Base-by-base conservation (phyloP, 2,797 vertebrate genomes). In the Scolopax bukidnonensis region DNA sequence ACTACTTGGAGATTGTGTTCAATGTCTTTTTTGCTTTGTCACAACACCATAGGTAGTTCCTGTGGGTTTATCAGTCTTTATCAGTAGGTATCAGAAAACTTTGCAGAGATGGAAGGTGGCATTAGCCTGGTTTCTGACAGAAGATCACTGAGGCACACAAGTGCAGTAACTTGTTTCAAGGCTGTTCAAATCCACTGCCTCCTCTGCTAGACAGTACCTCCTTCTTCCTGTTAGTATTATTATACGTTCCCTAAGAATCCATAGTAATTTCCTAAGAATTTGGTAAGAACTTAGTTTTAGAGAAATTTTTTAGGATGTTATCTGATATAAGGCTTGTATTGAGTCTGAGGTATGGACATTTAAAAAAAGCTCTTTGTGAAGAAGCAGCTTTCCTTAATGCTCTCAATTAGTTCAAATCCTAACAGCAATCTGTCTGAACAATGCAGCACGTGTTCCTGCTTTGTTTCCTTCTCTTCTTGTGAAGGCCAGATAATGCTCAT, bases 391-490 rank as follows among this genome's bases (percentile, higher is more conserved):
- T 92, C 87, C 78, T 94, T 96, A 90, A 94, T 86, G 70, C 69
- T 94, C 79, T 92, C 85, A 93, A 51, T 94, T 95, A 96, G 87
- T 79, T 96, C 54, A 53, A 82, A 88, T 95, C 6, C 12, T 82
- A 86, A 47, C 69, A 90, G 73, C 77, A 94, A 86, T 96, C 96
- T 89, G 73, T 68, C 89, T 90, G 89, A 93, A 95, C 84, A 84
- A 64, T 89, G 73, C 65, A 84, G 82, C 82, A 85, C 20, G 4
- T 89, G 61, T 89, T 78, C 68, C 38, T 61, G 28, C 71, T 91
- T 91, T 71, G 85, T 94, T 89, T 96, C 54, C 40, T 64, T 87
- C 78, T 87, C 71, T 76, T 81, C 86, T 80, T 85, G 65, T 81
- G 89, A 88, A 30, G 48, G 56, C 36, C 73, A 91, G 73, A 80